Base-by-base conservation (phyloP, 23 tunicate genomes). In the Halocynthia aurantium region DNA sequence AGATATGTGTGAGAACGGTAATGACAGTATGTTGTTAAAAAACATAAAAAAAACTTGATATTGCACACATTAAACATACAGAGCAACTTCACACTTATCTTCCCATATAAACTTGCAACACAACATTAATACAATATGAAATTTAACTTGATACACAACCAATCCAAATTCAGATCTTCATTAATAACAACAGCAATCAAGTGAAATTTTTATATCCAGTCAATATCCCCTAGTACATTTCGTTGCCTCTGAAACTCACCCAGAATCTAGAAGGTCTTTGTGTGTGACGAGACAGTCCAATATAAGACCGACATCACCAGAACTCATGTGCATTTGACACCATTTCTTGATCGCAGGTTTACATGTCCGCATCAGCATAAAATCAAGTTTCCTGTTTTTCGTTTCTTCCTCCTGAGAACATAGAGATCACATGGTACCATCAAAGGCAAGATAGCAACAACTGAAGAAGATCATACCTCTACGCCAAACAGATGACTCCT, bases 301-400 rank as follows among this genome's bases (percentile, higher is more conserved):
- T 8, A 82, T 65, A 0, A 10, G 11, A 57, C 70, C 77, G 22
- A 73, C 17, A 52, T 86, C 87, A 8, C 71, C 83, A 8, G 7
- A 53, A 7, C 55, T 11, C 8, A 63, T 31, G 11, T 52, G 18
- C 8, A 44, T 72, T 51, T 57, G 19, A 74, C 99, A 94, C 44
- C 52, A 65, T 10, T 56, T 61, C 69, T 73, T 76, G 80, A 94
- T 84, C 19, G 82, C 89, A 51, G 56, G 22, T 77, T 94, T 94
- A 79, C 99, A 94, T 6, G 77, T 80, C 54, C 82, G 60, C 90
- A 85, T 88, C 72, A 94, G 72, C 61, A 22, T 52, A 61, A 76
- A 85, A 67, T 94, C 99, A n/a, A 94, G 22, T 53, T 77, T 72
- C 22, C 90, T 91, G 55, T 88, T 60, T 5, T 50, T 53, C 0